Percentiles rank a stretch among this genome's conserved stretches.
Evolutionary conservation across 2,113 vertebrate genomes (phyloP).

Genomic region (Chunga burmeisteri): DNA sequence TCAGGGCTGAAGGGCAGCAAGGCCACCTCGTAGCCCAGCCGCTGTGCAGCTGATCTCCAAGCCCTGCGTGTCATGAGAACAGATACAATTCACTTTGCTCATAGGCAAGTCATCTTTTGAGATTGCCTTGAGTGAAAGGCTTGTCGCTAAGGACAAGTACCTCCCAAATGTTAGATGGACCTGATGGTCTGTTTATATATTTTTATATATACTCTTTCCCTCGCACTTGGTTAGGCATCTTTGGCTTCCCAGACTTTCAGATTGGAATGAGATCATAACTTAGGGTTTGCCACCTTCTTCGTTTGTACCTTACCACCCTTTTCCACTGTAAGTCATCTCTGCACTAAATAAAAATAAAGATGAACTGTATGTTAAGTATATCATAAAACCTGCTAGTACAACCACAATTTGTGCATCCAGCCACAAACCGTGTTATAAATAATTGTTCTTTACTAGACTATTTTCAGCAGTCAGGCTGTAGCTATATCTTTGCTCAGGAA

Average conservation of each 20-base stretch:
- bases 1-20: rapidly evolving
- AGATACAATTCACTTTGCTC: not conserved
- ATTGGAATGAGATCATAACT: not conserved
- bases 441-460: not conserved
- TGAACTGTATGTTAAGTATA: not conserved
- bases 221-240: not conserved
- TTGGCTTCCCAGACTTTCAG: not conserved
- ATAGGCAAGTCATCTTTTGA: not conserved
- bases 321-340: not conserved
- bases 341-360: not conserved
- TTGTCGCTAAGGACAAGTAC: not conserved
- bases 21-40: not conserved
- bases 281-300: not conserved
- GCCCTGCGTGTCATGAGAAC: rapidly evolving
- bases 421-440: not conserved
- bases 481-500: conserved; percentile 17
- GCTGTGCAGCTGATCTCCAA: not conserved
- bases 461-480: not conserved
- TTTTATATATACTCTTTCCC: not conserved
- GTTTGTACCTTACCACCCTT: not conserved
- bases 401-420: conserved; percentile 10
- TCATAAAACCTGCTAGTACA: conserved; percentile 14
- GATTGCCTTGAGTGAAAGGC: not conserved
- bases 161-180: not conserved
- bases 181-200: not conserved